phyloP scores from a whole-genome alignment of 2,888 invertebrate species.

The Drosophila cognata region DNA sequence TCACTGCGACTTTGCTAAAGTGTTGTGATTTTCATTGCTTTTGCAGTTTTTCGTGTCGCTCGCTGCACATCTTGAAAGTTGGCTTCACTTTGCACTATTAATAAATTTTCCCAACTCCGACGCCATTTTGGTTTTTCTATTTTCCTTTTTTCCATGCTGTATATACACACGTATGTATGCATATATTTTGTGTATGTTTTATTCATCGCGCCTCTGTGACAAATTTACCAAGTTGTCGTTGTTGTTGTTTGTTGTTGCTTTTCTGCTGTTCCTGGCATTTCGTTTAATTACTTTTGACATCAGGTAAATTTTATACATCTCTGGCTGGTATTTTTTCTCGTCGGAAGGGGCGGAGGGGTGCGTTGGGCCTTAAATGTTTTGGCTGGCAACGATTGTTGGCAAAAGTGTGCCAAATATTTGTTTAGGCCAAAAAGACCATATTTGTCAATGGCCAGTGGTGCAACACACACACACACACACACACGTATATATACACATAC shows the following conservation, averaged over 20 bases:
- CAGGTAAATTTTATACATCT: conserved; percentile 67
- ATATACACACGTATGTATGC: neutral
- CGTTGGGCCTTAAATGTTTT: neutral
- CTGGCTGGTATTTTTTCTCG: conserved; percentile 32
- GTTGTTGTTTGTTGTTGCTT: conserved; percentile 12
- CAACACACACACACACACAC: conserved; percentile 22
- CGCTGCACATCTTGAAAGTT: conserved; percentile 31
- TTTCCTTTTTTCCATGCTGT: conserved; percentile 11
- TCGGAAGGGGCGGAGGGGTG: neutral
- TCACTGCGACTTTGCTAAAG: neutral
- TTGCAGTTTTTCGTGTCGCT: conserved; percentile 13
- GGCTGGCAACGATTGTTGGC: conserved; percentile 6
- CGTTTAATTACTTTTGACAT: conserved; percentile 79
- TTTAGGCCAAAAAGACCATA: conserved; percentile 59
- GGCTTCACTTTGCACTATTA: conserved; percentile 40
- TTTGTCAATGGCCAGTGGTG: conserved; percentile 63
- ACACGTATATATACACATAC: conserved; percentile 2
- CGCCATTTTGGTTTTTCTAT: conserved; percentile 43
- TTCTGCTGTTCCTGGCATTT: conserved; percentile 67
- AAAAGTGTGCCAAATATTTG: conserved; percentile 75
- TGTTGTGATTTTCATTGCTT: neutral
- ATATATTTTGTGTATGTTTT: conserved; percentile 4
- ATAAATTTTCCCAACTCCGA: conserved; percentile 44
- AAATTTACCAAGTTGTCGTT: conserved; percentile 25
- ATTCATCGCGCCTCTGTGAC: conserved; percentile 31